Evolutionary conservation across 2,888 invertebrate genomes (phyloP), one percentile per base, ranked within the genome.

Genomic region (Brachyopa scutellaris): DNA sequence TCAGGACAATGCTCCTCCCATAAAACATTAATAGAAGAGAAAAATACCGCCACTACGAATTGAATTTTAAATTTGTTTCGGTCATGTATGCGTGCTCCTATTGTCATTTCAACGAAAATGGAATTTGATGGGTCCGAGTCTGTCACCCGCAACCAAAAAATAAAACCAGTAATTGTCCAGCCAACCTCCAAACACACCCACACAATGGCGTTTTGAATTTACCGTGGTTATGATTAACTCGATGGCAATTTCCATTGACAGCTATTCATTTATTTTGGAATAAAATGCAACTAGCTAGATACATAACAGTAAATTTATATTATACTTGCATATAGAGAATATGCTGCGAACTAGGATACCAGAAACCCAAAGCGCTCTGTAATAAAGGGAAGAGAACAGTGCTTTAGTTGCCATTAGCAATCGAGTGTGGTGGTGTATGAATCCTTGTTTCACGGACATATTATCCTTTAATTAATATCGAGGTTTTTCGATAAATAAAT

Each of bases 391-490:
- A n/a, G n/a, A n/a, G n/a, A 4, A n/a, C 15, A 33, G 31, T 49
- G 19, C 29, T 49, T 15, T 2, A 11, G 26, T 26, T 26, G 26
- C 26, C 3, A 26, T 26, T 26, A 26, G 26, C 26, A 26, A 26
- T 53, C 9, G 51, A 4, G 9, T 40, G 19, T 53, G 29, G 15
- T 42, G 21, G 40, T 26, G 17, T 36, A n/a, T 42, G 13, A 53
- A 45, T 45, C 47, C 73, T 29, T 49, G 47, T 59, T 59, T 13
- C 47, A 57, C 26, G 57, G 40, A 57, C 17, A 26, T 45, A 53
- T 59, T 76, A 76, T 76, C 59, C 61, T 76, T 76, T 76, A 76
- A 76, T 76, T 76, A 76, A 76, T 76, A 76, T 67, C 42, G 67
- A 21, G 67, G 76, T 51, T 59, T 66, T 66, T 31, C 66, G 38